Base-by-base conservation (phyloP, 2,797 vertebrate genomes). In the Pampus argenteus region DNA sequence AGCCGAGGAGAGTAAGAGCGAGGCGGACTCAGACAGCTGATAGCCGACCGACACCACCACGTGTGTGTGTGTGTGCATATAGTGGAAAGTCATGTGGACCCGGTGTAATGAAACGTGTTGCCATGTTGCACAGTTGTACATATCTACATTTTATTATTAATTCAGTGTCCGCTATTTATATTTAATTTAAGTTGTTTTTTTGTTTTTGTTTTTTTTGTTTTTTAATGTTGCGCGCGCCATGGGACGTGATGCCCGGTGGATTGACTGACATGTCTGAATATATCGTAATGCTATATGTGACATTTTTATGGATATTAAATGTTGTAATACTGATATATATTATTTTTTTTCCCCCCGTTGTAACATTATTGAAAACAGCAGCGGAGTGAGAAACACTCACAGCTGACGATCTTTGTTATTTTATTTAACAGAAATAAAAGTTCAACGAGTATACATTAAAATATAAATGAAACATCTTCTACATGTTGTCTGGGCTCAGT, bases 21-120 rank as follows among this genome's bases (percentile, higher is more conserved):
- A 98, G 51, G 91, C 94, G 94, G 98, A 99, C 82, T 98, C 97
- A 3, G 97, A 99, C 94, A 98, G 96, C 95, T 99, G 96, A 98
- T 96, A 89, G 20, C 45, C 15, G 8, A 17, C 25, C 3, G 2
- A 20, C 44, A 20, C 44, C 36, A n/a, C 87, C 57, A 17, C 42
- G 6, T 93, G 93, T 40, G 48, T 44, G 66, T 28, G 55, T 28
- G 18, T 44, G 67, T 31, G 44, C 42, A 64, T 54, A 95, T 95
- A 94, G 84, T 94, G 94, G 95, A 93, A 88, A 88, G 86, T 78
- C 74, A 88, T 86, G 86, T 80, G 84, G 88, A 90, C 88, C 74
- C 66, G 74, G 86, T 15, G 23, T 14, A 25, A 17, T 80, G 51
- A 94, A 90, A 88, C 64, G 87, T 92, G 92, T 94, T 91, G 92